These are phyloP conservation scores for Argyresthia goedartella DNA, from an alignment of 2,888 invertebrate species.

Conservation along the genomic window DNA sequence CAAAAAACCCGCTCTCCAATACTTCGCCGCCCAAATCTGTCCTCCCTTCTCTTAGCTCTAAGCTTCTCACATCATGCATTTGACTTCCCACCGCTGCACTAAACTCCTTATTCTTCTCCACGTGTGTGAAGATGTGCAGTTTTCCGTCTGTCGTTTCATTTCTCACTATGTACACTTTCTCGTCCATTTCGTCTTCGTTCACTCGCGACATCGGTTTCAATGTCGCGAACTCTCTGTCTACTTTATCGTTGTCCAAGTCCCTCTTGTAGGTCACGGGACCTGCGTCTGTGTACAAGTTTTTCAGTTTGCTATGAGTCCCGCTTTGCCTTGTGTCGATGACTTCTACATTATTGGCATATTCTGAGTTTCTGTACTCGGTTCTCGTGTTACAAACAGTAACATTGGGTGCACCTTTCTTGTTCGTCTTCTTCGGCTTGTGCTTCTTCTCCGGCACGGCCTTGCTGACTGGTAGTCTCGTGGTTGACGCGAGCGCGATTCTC, in stretches of 20 bases:
- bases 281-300: constrained; percentile 9
- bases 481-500: constrained; percentile 1
- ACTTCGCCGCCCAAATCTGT: constrained; percentile 32
- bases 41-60: constrained; percentile 30
- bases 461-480: not conserved
- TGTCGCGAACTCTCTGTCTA: constrained; percentile 32
- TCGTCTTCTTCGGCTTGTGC: constrained; percentile 9
- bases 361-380: constrained; percentile 21
- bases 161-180: constrained; percentile 19
- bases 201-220: constrained; percentile 27
- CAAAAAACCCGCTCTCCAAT: constrained; percentile 44
- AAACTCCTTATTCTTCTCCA: constrained; percentile 37
- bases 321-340: constrained; percentile 26
- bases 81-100: constrained; percentile 20
- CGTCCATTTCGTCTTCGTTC: constrained; percentile 13
- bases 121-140: constrained; percentile 39
- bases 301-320: constrained; percentile 10
- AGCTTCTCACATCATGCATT: constrained; percentile 31
- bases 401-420: constrained; percentile 34
- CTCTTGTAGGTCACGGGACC: not conserved
- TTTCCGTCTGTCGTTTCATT: constrained; percentile 47
- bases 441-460: not conserved
- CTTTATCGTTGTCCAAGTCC: constrained; percentile 18
- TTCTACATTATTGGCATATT: constrained; percentile 27
- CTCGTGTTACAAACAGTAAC: constrained; percentile 32